Conservation (phyloP, 2,888 invertebrate genomes). For the Parelbella ahira region DNA sequence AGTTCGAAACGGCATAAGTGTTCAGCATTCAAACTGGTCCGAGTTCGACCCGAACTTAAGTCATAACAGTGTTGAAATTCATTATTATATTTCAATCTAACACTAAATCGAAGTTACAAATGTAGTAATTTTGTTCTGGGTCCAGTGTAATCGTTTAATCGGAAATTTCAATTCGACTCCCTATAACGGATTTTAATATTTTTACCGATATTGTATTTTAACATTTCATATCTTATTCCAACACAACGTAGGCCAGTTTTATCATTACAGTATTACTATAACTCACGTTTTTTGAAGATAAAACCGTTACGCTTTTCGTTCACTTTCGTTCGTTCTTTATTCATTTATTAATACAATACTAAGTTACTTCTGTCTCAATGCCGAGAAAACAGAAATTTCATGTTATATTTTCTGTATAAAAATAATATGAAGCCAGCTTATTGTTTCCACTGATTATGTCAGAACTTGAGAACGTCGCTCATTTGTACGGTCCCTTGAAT, state of each 20-base stretch:
- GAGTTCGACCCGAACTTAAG: constrained; percentile 8
- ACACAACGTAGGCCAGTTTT: too few relatives aligned
- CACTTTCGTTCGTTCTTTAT: too few relatives aligned
- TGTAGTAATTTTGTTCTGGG: constrained; percentile 2
- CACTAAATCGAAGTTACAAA: constrained; percentile 2
- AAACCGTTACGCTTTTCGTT: too few relatives aligned
- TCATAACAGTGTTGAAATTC: constrained; percentile 8
- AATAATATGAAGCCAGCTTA: constrained; percentile 12
- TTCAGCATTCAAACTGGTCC: constrained; percentile 4
- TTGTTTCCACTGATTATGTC: constrained; percentile 13
- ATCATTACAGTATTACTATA: too few relatives aligned
- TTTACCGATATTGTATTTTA: too few relatives aligned
- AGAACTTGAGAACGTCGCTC: constrained; percentile 5
- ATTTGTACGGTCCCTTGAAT: constrained; percentile 11
- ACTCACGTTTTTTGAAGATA: too few relatives aligned
- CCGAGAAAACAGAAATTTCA: too few relatives aligned
- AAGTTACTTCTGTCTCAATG: too few relatives aligned
- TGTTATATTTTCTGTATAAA: constrained; percentile 5
- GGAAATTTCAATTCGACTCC: not conserved
- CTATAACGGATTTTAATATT: too few relatives aligned
- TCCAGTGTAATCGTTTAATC: not conserved
- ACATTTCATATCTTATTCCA: too few relatives aligned
- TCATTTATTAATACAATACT: too few relatives aligned
- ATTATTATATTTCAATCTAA: constrained; percentile 13
- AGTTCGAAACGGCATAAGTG: constrained; percentile 6